Percentiles rank a stretch among this genome's conserved stretches.
Evolutionary conservation across 1,140 invertebrate species (phyloP).

Genomic region (Leptopilina clavipes): DNA sequence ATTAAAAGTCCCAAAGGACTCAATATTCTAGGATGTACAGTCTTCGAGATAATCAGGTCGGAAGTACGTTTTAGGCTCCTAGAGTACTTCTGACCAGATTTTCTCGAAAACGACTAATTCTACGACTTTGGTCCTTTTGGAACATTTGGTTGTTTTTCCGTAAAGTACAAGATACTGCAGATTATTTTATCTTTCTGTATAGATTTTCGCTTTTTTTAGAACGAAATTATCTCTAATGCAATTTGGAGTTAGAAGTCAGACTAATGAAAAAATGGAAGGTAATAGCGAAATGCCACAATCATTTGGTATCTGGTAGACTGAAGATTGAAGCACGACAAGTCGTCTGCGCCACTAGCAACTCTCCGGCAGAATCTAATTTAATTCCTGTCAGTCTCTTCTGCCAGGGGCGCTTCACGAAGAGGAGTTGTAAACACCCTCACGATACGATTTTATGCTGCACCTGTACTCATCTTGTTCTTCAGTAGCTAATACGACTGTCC

Average conservation of each 20-base stretch:
- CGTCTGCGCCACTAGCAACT: conserved; percentile 39
- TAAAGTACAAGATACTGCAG: too few relatives aligned
- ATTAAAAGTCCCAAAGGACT: too few relatives aligned
- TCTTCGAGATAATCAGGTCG: too few relatives aligned
- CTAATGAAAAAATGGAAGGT: not conserved
- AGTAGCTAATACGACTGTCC: not conserved
- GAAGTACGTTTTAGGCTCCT: too few relatives aligned
- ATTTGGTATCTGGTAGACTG: not conserved
- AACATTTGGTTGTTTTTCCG: too few relatives aligned
- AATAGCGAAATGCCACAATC: not conserved
- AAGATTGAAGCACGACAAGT: conserved; percentile 34
- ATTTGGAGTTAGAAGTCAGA: not conserved
- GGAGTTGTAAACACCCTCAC: conserved; percentile 56
- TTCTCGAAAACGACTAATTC: too few relatives aligned
- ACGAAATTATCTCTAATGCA: too few relatives aligned
- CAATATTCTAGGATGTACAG: too few relatives aligned
- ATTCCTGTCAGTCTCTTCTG: conserved; percentile 58
- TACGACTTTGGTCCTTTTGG: too few relatives aligned
- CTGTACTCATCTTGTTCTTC: conserved; percentile 49
- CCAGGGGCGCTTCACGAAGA: conserved; percentile 44
- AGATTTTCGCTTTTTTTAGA: too few relatives aligned
- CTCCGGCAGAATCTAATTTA: conserved; percentile 60
- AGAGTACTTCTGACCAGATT: too few relatives aligned
- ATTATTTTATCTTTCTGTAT: too few relatives aligned
- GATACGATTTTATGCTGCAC: conserved; percentile 47